Evolutionary conservation across 2,113 vertebrate genomes (phyloP).

Genomic region (Prochilodus magdalenae): DNA sequence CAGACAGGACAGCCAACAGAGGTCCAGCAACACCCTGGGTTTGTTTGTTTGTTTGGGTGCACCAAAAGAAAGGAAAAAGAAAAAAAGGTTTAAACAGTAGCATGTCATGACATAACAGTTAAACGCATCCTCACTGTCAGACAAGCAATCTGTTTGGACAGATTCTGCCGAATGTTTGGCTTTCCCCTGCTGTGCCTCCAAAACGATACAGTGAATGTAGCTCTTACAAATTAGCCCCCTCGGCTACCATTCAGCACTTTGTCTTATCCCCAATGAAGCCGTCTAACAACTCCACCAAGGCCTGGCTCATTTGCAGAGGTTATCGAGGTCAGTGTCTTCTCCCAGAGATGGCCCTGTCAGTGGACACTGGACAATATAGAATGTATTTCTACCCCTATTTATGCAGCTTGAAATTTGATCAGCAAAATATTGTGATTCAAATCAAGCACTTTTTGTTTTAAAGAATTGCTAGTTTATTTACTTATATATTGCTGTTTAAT

Average conservation of each 20-base stretch:
- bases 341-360: not conserved
- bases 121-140: constrained; percentile 61
- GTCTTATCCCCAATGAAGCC: constrained; percentile 66
- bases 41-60: not conserved
- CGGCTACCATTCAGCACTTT: constrained; percentile 72
- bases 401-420: too few species aligned
- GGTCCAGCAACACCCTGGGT: not conserved
- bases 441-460: too few species aligned
- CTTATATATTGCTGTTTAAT: too few species aligned
- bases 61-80: constrained; percentile 40
- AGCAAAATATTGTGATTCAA: too few species aligned
- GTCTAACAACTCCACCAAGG: constrained; percentile 24
- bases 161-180: constrained; percentile 80
- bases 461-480: too few species aligned
- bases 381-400: not conserved
- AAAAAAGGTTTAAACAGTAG: not conserved
- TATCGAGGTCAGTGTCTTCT: not conserved
- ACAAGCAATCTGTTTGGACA: constrained; percentile 80
- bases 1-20: not conserved
- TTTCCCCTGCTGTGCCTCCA: constrained; percentile 73
- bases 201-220: constrained; percentile 74
- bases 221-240: constrained; percentile 79
- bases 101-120: constrained; percentile 63
- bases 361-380: not conserved
- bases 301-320: constrained; percentile 2